Conservation (phyloP, 2,113 vertebrate species). For the Centropristis striata region DNA sequence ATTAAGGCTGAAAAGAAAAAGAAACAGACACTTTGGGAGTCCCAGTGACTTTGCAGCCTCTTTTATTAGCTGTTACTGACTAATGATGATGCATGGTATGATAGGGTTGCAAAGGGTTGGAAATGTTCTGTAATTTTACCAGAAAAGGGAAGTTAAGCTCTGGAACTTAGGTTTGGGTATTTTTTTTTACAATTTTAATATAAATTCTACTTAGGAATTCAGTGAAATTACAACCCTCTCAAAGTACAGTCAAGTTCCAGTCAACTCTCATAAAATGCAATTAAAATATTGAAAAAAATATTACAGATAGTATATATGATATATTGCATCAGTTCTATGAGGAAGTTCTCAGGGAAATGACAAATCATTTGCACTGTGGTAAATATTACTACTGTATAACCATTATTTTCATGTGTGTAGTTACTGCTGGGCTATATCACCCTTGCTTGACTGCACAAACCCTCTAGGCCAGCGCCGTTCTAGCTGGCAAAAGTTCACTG, state of each 20-base stretch:
- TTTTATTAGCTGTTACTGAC: constrained; percentile 34
- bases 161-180: no score
- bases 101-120: background rate
- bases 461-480: constrained; percentile 62
- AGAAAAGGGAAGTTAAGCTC: no score
- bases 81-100: constrained; percentile 9
- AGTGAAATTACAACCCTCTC: no score
- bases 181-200: no score
- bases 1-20: constrained; percentile 1
- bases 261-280: background rate
- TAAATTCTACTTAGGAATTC: no score
- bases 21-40: constrained; percentile 15
- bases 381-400: constrained; percentile 6
- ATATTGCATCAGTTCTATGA: background rate
- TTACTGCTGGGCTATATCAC: constrained; percentile 47
- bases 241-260: no score
- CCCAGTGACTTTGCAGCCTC: constrained; percentile 18
- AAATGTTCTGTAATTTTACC: no score
- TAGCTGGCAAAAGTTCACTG: constrained; percentile 67
- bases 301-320: no score
- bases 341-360: background rate
- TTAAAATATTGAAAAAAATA: background rate
- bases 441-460: constrained; percentile 57
- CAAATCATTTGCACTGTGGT: constrained; percentile 10
- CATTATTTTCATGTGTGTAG: constrained; percentile 37